Evolutionary conservation across 1,140 invertebrate species (phyloP).

Genomic region (Pseudomyrmex gracilis): DNA sequence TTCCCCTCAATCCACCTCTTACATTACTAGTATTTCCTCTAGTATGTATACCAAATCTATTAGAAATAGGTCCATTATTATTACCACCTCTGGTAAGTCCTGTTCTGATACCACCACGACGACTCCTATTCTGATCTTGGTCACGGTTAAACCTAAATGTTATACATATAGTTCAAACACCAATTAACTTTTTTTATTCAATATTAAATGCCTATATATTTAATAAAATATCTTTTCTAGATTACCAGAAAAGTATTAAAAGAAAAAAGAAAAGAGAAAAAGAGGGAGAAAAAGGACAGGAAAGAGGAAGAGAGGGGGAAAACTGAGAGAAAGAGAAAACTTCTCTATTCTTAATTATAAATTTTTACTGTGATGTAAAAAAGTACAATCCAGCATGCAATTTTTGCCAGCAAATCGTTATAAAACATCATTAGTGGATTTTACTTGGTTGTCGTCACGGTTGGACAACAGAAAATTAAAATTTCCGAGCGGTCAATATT

Average conservation of each 20-base stretch:
- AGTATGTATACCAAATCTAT: conserved; percentile 81
- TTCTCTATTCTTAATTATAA: too few species aligned
- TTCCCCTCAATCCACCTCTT: conserved; percentile 78
- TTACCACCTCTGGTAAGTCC: conserved; percentile 79
- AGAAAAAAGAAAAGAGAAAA: too few species aligned
- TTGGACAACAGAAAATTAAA: background rate
- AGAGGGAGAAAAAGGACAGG: too few species aligned
- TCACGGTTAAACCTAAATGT: conserved; percentile 79
- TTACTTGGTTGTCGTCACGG: background rate
- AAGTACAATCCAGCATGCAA: too few species aligned
- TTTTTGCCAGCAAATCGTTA: background rate
- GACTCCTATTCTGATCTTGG: conserved; percentile 79
- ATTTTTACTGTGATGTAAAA: too few species aligned
- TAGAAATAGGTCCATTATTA: conserved; percentile 77
- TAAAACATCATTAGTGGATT: background rate
- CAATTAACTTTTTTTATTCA: background rate
- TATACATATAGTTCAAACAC: conserved; percentile 4
- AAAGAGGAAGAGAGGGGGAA: too few species aligned
- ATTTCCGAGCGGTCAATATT: conserved; percentile 30
- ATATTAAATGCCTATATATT: background rate
- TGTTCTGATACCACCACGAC: conserved; percentile 80
- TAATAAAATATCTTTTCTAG: background rate
- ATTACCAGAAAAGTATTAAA: too few species aligned
- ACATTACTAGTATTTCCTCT: conserved; percentile 81
- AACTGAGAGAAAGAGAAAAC: too few species aligned